Evolutionary conservation across 2,888 invertebrate species (phyloP).

Genomic region (Cryptocheilus praepositus): DNA sequence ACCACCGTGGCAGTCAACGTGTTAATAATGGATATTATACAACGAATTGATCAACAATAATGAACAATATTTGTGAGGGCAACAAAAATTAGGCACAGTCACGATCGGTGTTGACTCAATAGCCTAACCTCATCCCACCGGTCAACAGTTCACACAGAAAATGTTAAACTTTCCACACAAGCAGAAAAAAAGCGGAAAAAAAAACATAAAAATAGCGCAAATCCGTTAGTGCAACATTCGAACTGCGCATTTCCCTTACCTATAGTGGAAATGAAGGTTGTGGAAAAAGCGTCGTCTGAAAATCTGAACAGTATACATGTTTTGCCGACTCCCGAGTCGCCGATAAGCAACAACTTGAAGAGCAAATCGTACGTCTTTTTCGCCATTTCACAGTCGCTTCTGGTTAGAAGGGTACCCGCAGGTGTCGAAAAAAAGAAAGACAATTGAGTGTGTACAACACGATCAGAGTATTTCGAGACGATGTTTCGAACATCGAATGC

Average conservation of each 20-base stretch:
- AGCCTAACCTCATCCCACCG: constrained; percentile 9
- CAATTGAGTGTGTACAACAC: constrained; percentile 28
- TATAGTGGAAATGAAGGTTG: constrained; percentile 96
- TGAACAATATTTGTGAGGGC: neutral
- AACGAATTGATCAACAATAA: neutral
- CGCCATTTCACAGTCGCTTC: constrained; percentile 81
- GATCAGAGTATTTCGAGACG: constrained; percentile 35
- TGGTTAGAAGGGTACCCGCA: constrained; percentile 9
- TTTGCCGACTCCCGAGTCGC: constrained; percentile 96
- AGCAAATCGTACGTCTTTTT: constrained; percentile 96
- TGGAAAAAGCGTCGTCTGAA: constrained; percentile 96
- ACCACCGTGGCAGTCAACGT: too few species aligned
- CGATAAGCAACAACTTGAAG: constrained; percentile 93
- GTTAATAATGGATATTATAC: neutral
- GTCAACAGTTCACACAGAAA: constrained; percentile 1
- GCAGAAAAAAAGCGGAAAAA: too few species aligned
- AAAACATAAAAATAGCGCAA: too few species aligned
- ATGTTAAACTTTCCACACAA: too few species aligned
- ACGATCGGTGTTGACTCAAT: neutral
- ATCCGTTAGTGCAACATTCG: too few species aligned
- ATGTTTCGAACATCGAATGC: constrained; percentile 57
- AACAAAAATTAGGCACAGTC: neutral
- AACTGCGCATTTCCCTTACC: constrained; percentile 82
- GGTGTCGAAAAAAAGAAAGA: constrained; percentile 34
- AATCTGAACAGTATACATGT: constrained; percentile 96